Conservation (phyloP, 2,113 vertebrate genomes). For the Syngnathus typhle region DNA sequence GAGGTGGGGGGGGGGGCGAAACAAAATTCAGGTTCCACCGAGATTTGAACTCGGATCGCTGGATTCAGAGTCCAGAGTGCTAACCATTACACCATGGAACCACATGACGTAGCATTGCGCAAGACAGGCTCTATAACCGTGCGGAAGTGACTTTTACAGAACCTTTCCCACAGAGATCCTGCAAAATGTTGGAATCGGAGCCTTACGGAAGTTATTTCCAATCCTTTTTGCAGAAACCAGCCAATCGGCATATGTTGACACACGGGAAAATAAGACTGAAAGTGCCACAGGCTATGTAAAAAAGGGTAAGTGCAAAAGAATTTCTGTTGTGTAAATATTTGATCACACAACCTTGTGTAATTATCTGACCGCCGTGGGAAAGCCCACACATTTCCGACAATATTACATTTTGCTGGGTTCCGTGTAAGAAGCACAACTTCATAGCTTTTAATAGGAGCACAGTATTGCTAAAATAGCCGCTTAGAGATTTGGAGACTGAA, state of each 20-base stretch:
- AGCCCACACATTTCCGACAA: neutral
- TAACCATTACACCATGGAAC: constrained; percentile 83
- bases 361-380: neutral
- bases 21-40: constrained; percentile 59
- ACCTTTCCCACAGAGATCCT: neutral
- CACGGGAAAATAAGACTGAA: neutral
- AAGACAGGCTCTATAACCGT: fast-evolving
- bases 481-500: neutral
- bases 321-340: neutral
- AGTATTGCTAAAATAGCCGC: neutral
- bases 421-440: neutral
- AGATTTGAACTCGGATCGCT: constrained; percentile 79
- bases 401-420: neutral
- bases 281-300: neutral
- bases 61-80: constrained; percentile 83
- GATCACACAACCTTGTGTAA: neutral
- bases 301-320: neutral
- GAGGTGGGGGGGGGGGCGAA: too few relatives aligned
- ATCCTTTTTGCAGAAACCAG: neutral
- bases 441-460: neutral
- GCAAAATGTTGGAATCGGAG: neutral
- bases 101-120: neutral
- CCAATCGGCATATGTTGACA: neutral
- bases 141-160: too few relatives aligned
- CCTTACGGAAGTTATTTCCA: neutral